Base-by-base conservation (phyloP, 2,797 vertebrate species). In the Hafferia zeledoni region DNA sequence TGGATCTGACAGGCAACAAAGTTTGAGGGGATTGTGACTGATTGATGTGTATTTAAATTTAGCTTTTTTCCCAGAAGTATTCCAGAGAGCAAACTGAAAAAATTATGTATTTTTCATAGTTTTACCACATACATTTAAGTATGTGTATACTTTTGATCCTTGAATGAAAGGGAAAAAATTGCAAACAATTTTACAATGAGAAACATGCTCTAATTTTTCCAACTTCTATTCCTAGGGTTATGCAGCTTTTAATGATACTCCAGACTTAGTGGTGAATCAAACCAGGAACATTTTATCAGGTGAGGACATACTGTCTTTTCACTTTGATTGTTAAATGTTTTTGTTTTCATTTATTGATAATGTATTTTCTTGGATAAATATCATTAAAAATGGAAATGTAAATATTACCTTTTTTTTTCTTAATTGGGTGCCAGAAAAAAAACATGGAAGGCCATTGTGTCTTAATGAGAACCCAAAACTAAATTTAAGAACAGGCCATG, bases 201-300 rank as follows among this genome's bases (percentile, higher is more conserved):
- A 84, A 69, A 31, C 13, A 30, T 69, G 17, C 3, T 59, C 9
- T 25, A 24, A 16, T 57, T 81, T 89, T 93, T 69, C 46, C 14
- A 11, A 25, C 12, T 86, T 85, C 20, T 87, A 31, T 93, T 96
- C 95, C 57, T 95, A 99, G 99, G 99, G 99, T 70, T 99, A 99
- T 95, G 95, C 97, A 35, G 98, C 98, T 56, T 98, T 99, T 96
- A 99, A 99, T 59, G 97, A 98, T 92, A 99, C 99, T 60, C 98
- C 99, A 46, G 97, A 96, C 91, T 94, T 98, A 94, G 98, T 99
- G 41, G 97, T 98, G 84, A 98, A 98, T 65, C 99, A 99, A 96
- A 99, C 99, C 14, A 97, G 70, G 93, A 97, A 97, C 44, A 94
- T 99, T 80, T 89, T 98, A 46, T 74, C 98, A 97, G 99, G 99